Percentiles rank a stretch among this genome's conserved stretches.
Conservation (phyloP, 2,797 vertebrate genomes). For the Rachycentron canadum region DNA sequence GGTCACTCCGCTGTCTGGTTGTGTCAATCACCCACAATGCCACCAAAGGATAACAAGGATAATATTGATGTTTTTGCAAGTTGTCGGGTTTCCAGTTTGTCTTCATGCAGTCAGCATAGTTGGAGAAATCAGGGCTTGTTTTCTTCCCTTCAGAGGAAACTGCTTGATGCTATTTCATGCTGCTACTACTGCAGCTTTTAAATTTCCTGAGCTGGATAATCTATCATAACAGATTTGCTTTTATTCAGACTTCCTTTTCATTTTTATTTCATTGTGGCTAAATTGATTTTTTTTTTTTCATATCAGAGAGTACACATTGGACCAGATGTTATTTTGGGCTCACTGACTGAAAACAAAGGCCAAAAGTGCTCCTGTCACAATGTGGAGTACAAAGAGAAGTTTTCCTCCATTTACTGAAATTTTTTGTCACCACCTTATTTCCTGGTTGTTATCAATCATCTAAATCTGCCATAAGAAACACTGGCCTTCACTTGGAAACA, state of each 20-base stretch:
- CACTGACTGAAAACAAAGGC: slow-evolving; percentile 6
- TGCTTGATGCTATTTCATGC: slow-evolving; percentile 51
- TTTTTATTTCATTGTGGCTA: slow-evolving; percentile 35
- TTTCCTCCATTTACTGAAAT: background rate
- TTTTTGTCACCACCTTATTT: slow-evolving; percentile 1
- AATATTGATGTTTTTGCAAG: slow-evolving; percentile 52
- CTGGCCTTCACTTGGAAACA: background rate
- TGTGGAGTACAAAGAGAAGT: background rate
- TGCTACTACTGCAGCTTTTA: slow-evolving; percentile 36
- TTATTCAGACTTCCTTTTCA: slow-evolving; percentile 32
- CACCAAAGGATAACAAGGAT: slow-evolving; percentile 56
- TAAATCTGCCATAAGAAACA: background rate
- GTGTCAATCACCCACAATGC: slow-evolving; percentile 41
- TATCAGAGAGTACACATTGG: slow-evolving; percentile 31
- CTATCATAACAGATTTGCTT: slow-evolving; percentile 38
- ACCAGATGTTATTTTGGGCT: slow-evolving; percentile 36
- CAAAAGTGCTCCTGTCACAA: slow-evolving; percentile 18
- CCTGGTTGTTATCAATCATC: background rate
- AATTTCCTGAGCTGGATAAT: slow-evolving; percentile 45
- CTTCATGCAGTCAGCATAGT: slow-evolving; percentile 36
- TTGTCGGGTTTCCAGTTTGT: slow-evolving; percentile 40
- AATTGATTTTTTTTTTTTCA: slow-evolving; percentile 46
- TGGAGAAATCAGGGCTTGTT: slow-evolving; percentile 54
- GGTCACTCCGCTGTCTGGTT: slow-evolving; percentile 43
- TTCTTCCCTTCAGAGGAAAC: slow-evolving; percentile 45